A percentile compares a stretch with the other conserved stretches of the same genome.
These are phyloP conservation scores for Drosophila parthenogenetica DNA, from an alignment of 2,888 invertebrate genomes.

Conservation along the genomic window DNA sequence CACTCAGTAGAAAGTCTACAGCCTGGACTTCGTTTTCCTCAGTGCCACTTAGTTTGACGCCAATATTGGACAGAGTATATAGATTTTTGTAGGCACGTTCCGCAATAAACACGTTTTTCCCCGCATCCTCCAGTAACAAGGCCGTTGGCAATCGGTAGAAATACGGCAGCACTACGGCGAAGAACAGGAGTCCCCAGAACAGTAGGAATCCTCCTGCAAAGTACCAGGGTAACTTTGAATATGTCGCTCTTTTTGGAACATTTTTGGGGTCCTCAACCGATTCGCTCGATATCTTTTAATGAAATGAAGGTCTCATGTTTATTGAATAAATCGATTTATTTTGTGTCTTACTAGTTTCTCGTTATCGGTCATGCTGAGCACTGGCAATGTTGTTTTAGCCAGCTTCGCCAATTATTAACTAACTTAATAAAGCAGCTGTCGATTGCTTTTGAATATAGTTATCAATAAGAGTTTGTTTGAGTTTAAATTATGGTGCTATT, in stretches of 20 bases:
- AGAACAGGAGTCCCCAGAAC: constrained; percentile 67
- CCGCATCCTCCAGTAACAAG: constrained; percentile 47
- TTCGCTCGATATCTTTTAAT: constrained; percentile 32
- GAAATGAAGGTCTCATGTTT: not conserved
- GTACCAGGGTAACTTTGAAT: constrained; percentile 64
- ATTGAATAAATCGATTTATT: not conserved
- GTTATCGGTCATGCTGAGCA: constrained; percentile 13
- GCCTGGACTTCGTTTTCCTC: constrained; percentile 89
- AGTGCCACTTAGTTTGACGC: constrained; percentile 86
- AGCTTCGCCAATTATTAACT: too few relatives aligned
- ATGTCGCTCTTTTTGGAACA: constrained; percentile 9
- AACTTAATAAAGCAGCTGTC: too few relatives aligned
- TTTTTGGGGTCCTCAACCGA: constrained; percentile 30
- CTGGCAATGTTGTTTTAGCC: too few relatives aligned
- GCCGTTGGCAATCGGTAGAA: constrained; percentile 62
- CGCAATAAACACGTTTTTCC: constrained; percentile 87
- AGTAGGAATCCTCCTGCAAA: constrained; percentile 62
- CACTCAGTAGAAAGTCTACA: constrained; percentile 85
- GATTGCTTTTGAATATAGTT: too few relatives aligned
- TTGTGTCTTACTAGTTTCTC: constrained; percentile 46
- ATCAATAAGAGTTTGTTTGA: too few relatives aligned
- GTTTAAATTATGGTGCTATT: too few relatives aligned
- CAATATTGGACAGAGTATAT: constrained; percentile 45
- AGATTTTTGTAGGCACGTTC: constrained; percentile 86
- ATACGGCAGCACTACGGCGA: constrained; percentile 56